phyloP scores from a whole-genome alignment of 1,140 invertebrate species.

The Drosophila sechellia region DNA sequence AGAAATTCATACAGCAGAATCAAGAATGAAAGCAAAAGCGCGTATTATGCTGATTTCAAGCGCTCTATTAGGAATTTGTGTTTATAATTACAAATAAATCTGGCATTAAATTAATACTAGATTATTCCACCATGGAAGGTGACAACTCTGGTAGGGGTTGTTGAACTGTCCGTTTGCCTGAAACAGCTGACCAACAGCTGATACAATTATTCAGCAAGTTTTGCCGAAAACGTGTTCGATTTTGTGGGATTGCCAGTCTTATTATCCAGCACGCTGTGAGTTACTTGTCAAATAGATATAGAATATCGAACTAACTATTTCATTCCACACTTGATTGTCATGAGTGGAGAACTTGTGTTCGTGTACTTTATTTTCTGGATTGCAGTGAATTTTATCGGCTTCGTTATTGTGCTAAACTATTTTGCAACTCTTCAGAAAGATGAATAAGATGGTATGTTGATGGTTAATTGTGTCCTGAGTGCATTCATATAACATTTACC shows the following conservation, averaged over 20 bases:
- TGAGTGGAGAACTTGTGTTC: background rate
- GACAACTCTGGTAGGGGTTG: too few species aligned
- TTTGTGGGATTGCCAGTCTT: too few species aligned
- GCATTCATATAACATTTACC: background rate
- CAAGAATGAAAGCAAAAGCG: constrained; percentile 53
- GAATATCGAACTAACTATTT: background rate
- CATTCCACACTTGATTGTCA: background rate
- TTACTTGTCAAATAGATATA: background rate
- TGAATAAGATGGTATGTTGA: background rate
- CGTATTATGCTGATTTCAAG: background rate
- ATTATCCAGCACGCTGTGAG: background rate
- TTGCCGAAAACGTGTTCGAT: too few species aligned
- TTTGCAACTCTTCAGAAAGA: background rate
- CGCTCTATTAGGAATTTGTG: background rate
- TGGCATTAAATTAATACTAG: too few species aligned
- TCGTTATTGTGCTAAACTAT: background rate
- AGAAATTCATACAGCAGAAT: constrained; percentile 23
- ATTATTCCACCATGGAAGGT: too few species aligned
- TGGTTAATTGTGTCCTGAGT: background rate
- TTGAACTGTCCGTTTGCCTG: too few species aligned
- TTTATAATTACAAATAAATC: too few species aligned
- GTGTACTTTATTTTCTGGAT: background rate
- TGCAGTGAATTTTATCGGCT: background rate
- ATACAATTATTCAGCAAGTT: too few species aligned
- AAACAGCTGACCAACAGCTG: too few species aligned